Base-by-base conservation (phyloP, 2,113 vertebrate species). In the Oreochromis tanganicae region DNA sequence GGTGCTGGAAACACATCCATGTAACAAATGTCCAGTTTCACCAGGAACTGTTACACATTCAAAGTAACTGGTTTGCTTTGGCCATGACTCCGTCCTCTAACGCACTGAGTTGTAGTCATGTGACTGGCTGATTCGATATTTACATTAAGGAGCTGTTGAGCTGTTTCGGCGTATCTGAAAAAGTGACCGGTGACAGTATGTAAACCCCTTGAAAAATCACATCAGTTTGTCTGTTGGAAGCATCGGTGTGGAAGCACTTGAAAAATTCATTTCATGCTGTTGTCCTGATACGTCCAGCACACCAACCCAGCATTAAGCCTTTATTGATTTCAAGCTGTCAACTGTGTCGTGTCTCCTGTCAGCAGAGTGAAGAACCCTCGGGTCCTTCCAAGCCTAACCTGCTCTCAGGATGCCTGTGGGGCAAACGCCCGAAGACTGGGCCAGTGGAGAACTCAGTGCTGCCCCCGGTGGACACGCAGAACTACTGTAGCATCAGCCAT, bases 401-500 rank as follows among this genome's bases (percentile, higher is more conserved):
- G 46, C 92, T 96, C 34, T 85, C 95, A 5, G 90, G 90, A 13
- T 97, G 96, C 52, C 88, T 96, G 66, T 94, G 94, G 88, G 91
- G 90, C 29, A 96, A 96, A 89, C 93, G 92, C 13, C 95, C 95
- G 3, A 95, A 94, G 57, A 97, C 95, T 0, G 94, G 89, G 19
- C 94, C 97, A 1, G 87, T 95, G 50, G 95, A 96, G 75, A 96
- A 96, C 91, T 96, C 96, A 1, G 3, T 94, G 29, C 90, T 97
- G 89, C 91, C 97, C 34, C 96, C 94, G 1, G 90, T 96, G 89
- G 96, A 96, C 85, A 94, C 94, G 10, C 97, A 97, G 71, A 97
- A 95, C 73, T 98, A 98, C 93, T 96, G 97, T 83, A 98, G 97
- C 91, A 97, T 98, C 88, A 98, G 97, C 94, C 98, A 97, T 0